Conservation (phyloP, 2,113 vertebrate species). For the Chrysochloris asiatica region DNA sequence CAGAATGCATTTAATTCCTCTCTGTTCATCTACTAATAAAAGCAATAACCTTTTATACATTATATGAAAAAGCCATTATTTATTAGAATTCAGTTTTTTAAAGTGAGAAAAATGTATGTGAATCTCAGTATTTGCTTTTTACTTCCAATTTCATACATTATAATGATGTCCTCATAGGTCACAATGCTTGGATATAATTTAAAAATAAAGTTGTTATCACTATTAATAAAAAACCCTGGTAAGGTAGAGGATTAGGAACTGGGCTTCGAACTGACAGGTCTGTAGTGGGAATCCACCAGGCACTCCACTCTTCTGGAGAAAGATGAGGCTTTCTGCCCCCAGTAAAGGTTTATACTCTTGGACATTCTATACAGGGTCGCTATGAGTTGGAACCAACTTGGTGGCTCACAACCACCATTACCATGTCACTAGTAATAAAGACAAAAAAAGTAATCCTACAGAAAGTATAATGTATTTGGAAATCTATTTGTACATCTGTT, state of each 20-base stretch:
- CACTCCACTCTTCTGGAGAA: too few species aligned
- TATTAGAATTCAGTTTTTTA: background rate
- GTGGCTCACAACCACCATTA: too few species aligned
- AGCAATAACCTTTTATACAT: background rate
- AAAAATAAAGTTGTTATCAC: slow-evolving; percentile 8
- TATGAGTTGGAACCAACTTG: too few species aligned
- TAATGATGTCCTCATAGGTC: background rate
- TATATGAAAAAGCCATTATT: background rate
- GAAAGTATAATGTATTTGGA: background rate
- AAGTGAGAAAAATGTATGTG: background rate
- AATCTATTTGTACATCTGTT: background rate
- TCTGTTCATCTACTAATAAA: slow-evolving; percentile 49
- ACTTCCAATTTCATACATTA: background rate
- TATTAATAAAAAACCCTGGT: too few species aligned
- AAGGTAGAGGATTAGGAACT: too few species aligned
- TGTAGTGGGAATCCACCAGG: too few species aligned
- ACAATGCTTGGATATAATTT: background rate
- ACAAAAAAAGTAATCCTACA: background rate
- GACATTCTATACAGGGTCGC: too few species aligned
- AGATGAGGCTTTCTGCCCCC: too few species aligned
- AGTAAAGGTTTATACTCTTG: too few species aligned
- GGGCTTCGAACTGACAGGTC: too few species aligned
- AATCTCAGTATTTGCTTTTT: background rate
- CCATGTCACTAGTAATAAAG: slow-evolving; percentile 8
- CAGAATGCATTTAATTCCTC: slow-evolving; percentile 49